These are phyloP conservation scores for Cichlasoma orientale DNA, from an alignment of 2,797 vertebrate species.

Conservation along the genomic window DNA sequence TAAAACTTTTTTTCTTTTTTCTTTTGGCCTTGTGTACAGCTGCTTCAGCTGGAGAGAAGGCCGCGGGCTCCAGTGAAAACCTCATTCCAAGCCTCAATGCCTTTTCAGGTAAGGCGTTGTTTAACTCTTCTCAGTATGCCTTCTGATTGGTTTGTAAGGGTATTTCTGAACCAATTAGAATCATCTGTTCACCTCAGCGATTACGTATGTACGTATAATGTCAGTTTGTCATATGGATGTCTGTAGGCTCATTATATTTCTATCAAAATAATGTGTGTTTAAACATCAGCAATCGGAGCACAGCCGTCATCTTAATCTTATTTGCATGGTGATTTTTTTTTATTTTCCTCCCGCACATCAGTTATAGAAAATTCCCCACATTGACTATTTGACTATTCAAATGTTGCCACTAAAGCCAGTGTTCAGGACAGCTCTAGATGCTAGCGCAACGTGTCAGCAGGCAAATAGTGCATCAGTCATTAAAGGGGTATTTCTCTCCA, in stretches of 20 bases:
- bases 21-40: constrained; percentile 44
- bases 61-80: constrained; percentile 85
- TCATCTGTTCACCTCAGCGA: background rate
- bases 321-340: background rate
- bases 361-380: no score
- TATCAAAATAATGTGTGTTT: background rate
- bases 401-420: background rate
- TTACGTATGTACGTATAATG: background rate
- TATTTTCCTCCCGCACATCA: no score
- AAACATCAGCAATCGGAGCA: background rate
- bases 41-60: constrained; percentile 86
- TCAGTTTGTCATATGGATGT: background rate
- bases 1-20: background rate
- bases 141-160: background rate
- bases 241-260: background rate
- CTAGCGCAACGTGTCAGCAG: background rate
- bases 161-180: background rate
- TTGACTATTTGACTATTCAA: background rate
- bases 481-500: background rate
- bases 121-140: constrained; percentile 40
- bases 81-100: constrained; percentile 87
- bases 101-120: constrained; percentile 85
- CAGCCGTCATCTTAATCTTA: background rate
- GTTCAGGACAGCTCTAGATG: background rate
- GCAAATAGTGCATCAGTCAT: background rate